Base-by-base conservation (phyloP, 2,113 vertebrate genomes). In the Nanorana parkeri region DNA sequence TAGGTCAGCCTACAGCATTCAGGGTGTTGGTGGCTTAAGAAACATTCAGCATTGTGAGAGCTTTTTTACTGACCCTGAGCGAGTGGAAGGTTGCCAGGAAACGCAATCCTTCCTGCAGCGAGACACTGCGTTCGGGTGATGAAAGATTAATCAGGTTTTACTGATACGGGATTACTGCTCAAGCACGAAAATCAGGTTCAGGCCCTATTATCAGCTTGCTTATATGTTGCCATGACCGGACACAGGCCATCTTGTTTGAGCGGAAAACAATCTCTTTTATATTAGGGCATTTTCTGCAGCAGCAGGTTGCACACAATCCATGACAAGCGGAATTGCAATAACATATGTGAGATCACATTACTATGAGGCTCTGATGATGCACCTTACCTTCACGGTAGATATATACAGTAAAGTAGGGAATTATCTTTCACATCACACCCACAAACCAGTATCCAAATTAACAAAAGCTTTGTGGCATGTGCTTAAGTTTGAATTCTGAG, bases 131-230 rank as follows among this genome's bases (percentile, higher is more conserved):
- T 85, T 88, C 85, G 81, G 84, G 26, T 63, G 86, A 87, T 80
- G 87, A 85, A 87, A 92, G 90, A 91, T 91, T 89, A 90, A 90
- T 84, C 86, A 87, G 75, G 72, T 73, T 85, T 89, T 86, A 85
- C 85, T 90, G 85, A 86, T 87, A 91, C 41, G 86, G 87, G 87
- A 90, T 91, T 92, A 91, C 86, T 86, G 88, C 84, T 86, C 84
- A 68, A 88, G 87, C 85, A 87, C 56, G 0, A 87, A 90, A 88
- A 79, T 84, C 71, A 68, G 77, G 82, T 89, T 88, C 80, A 60
- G 84, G 84, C 87, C 84, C 88, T 83, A 89, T 87, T 90, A 89
- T 17, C 80, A 82, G 72, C 85, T 80, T 20, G 80, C 68, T 75
- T 24, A 87, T 73, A 81, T 60, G 87, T 91, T 77, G 80, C 85